A percentile compares a stretch with the other conserved stretches of the same genome.
phyloP scores from a whole-genome alignment of 2,888 invertebrate species.

The Drosophila nr. medialis region DNA sequence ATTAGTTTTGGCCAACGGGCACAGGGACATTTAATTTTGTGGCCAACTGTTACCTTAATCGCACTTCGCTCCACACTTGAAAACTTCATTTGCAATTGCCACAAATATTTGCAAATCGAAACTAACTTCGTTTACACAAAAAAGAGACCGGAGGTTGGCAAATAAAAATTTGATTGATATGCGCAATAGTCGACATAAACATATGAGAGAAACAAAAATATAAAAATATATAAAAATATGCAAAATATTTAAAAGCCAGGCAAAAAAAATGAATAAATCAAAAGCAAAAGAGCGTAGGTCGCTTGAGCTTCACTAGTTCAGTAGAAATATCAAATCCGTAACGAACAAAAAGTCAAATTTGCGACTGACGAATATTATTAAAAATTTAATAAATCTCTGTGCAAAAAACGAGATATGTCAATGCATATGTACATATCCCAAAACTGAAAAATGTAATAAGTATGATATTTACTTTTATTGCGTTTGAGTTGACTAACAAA shows the following conservation, averaged over 20 bases:
- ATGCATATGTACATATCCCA: not conserved
- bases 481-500: constrained; percentile 60
- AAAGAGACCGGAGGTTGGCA: constrained; percentile 6
- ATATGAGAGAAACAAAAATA: constrained; percentile 36
- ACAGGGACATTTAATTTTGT: constrained; percentile 35
- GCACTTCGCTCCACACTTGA: not conserved
- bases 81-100: constrained; percentile 27
- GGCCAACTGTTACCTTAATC: constrained; percentile 41
- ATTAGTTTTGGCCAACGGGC: constrained; percentile 51
- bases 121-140: constrained; percentile 10
- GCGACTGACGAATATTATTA: constrained; percentile 26
- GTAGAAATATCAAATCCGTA: constrained; percentile 16
- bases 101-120: constrained; percentile 46
- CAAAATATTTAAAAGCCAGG: constrained; percentile 30
- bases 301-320: constrained; percentile 15
- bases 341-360: constrained; percentile 17
- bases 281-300: constrained; percentile 5
- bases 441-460: constrained; percentile 32
- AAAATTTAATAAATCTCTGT: constrained; percentile 51
- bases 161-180: constrained; percentile 61
- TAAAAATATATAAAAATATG: constrained; percentile 26
- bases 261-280: constrained; percentile 22
- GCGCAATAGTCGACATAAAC: constrained; percentile 29
- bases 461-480: constrained; percentile 51
- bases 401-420: constrained; percentile 8